Evolutionary conservation across 2,888 invertebrate genomes (phyloP).

Genomic region (Antheraea assamensis): DNA sequence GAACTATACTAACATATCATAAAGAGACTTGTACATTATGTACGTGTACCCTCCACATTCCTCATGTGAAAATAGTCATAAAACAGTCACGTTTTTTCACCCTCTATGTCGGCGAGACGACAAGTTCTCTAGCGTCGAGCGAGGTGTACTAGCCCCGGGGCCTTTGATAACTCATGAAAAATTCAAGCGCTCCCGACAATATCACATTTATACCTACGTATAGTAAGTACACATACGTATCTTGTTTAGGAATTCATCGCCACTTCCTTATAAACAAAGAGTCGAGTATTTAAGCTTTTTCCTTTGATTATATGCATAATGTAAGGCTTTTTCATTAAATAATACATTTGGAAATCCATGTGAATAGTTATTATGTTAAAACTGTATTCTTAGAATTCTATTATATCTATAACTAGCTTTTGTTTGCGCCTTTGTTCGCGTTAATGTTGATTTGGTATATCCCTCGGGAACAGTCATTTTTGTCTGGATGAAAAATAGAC

Average conservation of each 20-base stretch:
- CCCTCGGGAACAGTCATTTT: no score
- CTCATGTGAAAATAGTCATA: slow-evolving; percentile 59
- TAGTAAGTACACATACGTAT: neutral
- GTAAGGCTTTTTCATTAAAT: no score
- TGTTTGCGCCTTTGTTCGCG: no score
- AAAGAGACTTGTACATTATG: slow-evolving; percentile 46
- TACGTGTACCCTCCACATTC: slow-evolving; percentile 34
- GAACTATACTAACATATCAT: slow-evolving; percentile 34
- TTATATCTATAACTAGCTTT: no score
- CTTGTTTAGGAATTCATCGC: neutral
- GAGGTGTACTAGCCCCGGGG: slow-evolving; percentile 51
- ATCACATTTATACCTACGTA: slow-evolving; percentile 35
- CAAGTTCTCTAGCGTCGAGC: slow-evolving; percentile 32
- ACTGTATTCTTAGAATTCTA: no score
- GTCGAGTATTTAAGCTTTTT: neutral
- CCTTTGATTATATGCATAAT: no score
- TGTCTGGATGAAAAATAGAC: no score
- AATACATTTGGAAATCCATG: no score
- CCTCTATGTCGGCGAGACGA: slow-evolving; percentile 40
- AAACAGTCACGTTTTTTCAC: slow-evolving; percentile 57
- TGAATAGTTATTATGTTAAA: no score
- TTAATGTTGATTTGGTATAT: no score
- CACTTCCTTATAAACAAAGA: slow-evolving; percentile 5
- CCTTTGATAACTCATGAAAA: slow-evolving; percentile 74
- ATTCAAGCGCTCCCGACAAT: slow-evolving; percentile 61